A percentile compares a stretch with the other conserved stretches of the same genome.
Conservation (phyloP, 1,140 invertebrate species). For the Stratiolaelaps scimitus region DNA sequence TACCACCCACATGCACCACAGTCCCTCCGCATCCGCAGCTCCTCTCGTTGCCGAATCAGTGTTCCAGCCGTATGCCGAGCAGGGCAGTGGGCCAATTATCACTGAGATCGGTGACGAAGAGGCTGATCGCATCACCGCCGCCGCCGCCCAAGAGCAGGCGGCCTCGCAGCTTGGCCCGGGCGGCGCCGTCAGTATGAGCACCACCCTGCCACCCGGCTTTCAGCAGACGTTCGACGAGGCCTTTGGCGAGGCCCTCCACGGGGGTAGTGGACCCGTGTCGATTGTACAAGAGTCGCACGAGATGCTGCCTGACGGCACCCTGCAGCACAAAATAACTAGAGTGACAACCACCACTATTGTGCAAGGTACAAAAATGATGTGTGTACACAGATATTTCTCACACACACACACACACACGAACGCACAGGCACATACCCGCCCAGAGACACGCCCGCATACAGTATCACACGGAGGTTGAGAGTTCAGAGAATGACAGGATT, state of each 20-base stretch:
- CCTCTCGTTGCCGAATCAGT: no score
- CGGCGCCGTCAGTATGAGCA: background rate
- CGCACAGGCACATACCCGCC: no score
- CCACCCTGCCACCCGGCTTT: background rate
- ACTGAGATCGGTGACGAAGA: constrained; percentile 20
- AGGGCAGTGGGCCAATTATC: constrained; percentile 23
- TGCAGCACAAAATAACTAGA: constrained; percentile 32
- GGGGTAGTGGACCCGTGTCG: no score
- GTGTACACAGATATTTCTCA: constrained; percentile 30
- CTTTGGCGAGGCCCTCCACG: no score
- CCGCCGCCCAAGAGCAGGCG: constrained; percentile 1
- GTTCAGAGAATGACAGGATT: no score
- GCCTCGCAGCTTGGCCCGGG: background rate
- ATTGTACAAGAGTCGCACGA: constrained; percentile 26
- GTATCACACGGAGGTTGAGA: no score
- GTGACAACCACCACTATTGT: constrained; percentile 33
- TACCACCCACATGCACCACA: no score
- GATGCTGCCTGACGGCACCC: constrained; percentile 31
- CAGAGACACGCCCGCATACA: no score
- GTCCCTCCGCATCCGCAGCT: no score
- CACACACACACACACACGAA: constrained; percentile 36
- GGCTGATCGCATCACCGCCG: background rate
- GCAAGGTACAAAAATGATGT: constrained; percentile 31
- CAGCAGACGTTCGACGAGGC: background rate
- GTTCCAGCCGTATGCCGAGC: no score